Evolutionary conservation across 2,797 vertebrate genomes (phyloP), one percentile per base, ranked within the genome.

Genomic region (Sylvia borin): DNA sequence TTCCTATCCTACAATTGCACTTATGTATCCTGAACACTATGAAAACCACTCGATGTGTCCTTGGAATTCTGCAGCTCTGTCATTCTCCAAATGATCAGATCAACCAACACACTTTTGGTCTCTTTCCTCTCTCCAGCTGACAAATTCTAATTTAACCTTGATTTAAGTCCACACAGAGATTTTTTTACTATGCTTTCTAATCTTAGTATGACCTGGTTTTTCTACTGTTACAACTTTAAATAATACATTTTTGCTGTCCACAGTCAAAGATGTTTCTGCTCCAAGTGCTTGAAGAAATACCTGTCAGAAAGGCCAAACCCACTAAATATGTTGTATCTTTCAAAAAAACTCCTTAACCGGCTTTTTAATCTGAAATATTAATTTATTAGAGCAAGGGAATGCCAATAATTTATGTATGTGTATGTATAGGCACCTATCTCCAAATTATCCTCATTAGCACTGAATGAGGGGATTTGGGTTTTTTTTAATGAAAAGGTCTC

Each of bases 221-320:
- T 22, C 3, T 29, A 10, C 84, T 90, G 45, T 74, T 94, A 61
- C 1, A 20, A 65, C 66, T 95, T 95, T 31, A 67, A 76, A 26
- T 42, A 68, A 19, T 86, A 93, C 31, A 53, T 93, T 85, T 45
- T 11, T 9, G 4, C 16, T 72, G 58, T 22, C 32, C 34, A 73
- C 64, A 67, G 74, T 78, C 68, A 95, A 94, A 93, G 24, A 78
- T 67, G 15, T 95, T 95, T 95, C 80, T 93, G 40, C 68, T 76
- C 45, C 67, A 86, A 95, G 81, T 58, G 29, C 79, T 95, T 88
- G 74, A 96, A 96, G 96, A 94, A 65, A 64, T 86, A 88, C 61
- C 68, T 95, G 66, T 93, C 71, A 93, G 72, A 85, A 75, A 92
- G 58, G 54, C 53, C 88, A 85, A 91, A 89, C 32, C 3, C 88